Conservation (phyloP, 2,113 vertebrate species). For the Garra rufa region DNA sequence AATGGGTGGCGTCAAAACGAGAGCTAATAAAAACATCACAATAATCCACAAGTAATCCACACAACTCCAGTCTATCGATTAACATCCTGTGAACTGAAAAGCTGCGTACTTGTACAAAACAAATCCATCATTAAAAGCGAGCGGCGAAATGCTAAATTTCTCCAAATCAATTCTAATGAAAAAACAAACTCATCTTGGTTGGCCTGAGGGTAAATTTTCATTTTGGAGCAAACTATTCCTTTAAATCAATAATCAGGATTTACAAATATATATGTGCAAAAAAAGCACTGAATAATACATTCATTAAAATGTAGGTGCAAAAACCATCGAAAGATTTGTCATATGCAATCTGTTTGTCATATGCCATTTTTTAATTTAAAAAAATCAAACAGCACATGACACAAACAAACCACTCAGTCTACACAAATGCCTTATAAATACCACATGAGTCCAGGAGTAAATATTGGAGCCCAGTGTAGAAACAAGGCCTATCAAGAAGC, state of each 20-base stretch:
- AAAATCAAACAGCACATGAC: neutral
- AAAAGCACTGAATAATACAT: too few species aligned
- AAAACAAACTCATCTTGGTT: neutral
- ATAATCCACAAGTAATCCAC: neutral
- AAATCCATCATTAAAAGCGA: neutral
- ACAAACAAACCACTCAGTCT: neutral
- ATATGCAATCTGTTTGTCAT: neutral
- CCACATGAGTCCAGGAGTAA: neutral
- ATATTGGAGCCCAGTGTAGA: neutral
- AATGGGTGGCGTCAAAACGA: neutral
- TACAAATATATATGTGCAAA: neutral
- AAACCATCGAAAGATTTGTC: neutral
- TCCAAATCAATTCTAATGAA: neutral
- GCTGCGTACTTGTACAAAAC: neutral
- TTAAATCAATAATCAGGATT: neutral
- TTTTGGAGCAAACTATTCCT: neutral
- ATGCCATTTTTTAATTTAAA: too few species aligned
- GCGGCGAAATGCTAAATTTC: neutral
- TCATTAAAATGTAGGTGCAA: neutral
- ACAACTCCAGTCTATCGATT: neutral
- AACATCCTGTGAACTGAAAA: neutral
- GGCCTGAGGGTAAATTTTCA: neutral
- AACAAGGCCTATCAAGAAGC: neutral
- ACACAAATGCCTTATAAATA: neutral
- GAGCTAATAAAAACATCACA: neutral